Evolutionary conservation across 2,113 vertebrate species (phyloP), one percentile per base, ranked within the genome.

Genomic region (Eubucco bourcierii): DNA sequence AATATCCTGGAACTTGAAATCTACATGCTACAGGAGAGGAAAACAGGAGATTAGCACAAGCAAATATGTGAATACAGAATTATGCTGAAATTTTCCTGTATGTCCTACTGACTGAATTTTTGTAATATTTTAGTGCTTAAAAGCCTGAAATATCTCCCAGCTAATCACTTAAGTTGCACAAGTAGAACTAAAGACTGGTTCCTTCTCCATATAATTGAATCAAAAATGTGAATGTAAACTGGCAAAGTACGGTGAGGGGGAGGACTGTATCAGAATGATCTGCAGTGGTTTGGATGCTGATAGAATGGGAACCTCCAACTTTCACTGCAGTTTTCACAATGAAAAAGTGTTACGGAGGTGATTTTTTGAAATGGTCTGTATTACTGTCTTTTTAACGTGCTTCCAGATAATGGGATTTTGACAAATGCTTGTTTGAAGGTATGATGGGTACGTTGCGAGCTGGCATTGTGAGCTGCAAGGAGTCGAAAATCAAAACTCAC

Each of bases 301-400:
- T 4, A 44, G 17, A 47, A 4, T 7, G 63, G 27, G 8, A 71
- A 12, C 10, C 2, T 2, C 73, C 17, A 77, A 28, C 50, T 85
- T 90, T 66, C 24, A 70, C 9, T 90, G 29, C 12, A 29, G 12
- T 34, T 85, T 76, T 67, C 15, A 2, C 33, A 80, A 8, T 10
- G 24, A 63, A 67, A n/a, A 77, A 28, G 5, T 31, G 59, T 37
- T 55, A 44, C 66, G 58, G 24, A 14, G 3, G 2, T 0, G 0
- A 9, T 73, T 84, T 65, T 55, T 61, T 12, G 27, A 61, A 77
- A 25, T n/a, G 2, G 11, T 66, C 12, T 4, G 0, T 64, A 15
- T 37, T 78, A 28, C 10, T 76, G 2, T 33, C 39, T 79, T 61
- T 50, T 50, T 23, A 10, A 21, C 1, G 1, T 28, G 17, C 47